These are phyloP conservation scores for Clostera curtula DNA, from an alignment of 2,888 invertebrate species.

Conservation along the genomic window DNA sequence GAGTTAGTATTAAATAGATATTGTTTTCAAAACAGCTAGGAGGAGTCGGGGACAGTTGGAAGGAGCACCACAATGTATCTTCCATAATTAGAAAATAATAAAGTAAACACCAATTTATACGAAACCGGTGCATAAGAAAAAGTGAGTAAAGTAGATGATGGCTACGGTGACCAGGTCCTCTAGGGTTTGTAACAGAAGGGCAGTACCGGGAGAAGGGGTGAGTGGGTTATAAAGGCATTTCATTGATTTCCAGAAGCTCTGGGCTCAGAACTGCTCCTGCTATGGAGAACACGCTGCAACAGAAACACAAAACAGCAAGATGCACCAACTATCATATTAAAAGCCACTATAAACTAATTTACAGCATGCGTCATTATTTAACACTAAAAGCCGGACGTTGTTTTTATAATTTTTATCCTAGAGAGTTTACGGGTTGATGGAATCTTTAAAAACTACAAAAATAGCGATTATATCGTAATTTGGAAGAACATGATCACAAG, in stretches of 20 bases:
- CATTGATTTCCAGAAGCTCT: constrained; percentile 46
- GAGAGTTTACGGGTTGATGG: constrained; percentile 5
- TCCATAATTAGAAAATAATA: constrained; percentile 17
- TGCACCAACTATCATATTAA: constrained; percentile 55
- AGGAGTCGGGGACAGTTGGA: constrained; percentile 5
- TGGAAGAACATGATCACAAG: too few species aligned
- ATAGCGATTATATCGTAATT: too few species aligned
- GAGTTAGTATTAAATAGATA: constrained; percentile 30
- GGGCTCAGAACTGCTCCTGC: constrained; percentile 55
- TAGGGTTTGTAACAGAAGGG: constrained; percentile 12
- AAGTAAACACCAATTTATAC: constrained; percentile 3
- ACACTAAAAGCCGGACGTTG: constrained; percentile 13
- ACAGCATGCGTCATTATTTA: constrained; percentile 38
- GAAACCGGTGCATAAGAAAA: constrained; percentile 3
- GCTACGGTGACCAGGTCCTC: constrained; percentile 4
- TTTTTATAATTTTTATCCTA: constrained; percentile 20
- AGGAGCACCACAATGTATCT: constrained; percentile 18
- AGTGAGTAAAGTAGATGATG: constrained; percentile 4
- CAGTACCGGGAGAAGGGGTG: constrained; percentile 17
- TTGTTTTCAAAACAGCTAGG: constrained; percentile 6
- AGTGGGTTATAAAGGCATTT: constrained; percentile 33
- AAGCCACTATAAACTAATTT: constrained; percentile 36
- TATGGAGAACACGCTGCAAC: constrained; percentile 64
- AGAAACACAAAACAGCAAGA: constrained; percentile 64
- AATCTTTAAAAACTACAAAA: constrained; percentile 5